Evolutionary conservation across 2,797 vertebrate species (phyloP).

Genomic region (Crenichthys baileyi): DNA sequence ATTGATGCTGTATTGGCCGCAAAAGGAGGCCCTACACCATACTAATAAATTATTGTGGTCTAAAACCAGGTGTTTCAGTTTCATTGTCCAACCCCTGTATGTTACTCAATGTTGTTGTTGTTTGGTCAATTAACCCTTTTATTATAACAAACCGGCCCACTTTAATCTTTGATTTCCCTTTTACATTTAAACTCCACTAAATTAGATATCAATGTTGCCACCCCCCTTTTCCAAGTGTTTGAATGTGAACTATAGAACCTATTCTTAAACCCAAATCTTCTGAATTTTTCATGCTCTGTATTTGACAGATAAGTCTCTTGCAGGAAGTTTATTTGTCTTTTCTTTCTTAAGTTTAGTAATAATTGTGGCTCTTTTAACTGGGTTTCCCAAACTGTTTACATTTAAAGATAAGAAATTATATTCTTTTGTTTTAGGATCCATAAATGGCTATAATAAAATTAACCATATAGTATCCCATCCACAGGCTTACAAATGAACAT

Average conservation of each 20-base stretch:
- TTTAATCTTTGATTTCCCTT: slow-evolving; percentile 6
- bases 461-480: neutral
- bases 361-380: too few species aligned
- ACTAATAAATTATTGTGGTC: too few species aligned
- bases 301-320: neutral
- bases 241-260: neutral
- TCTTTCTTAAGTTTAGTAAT: neutral
- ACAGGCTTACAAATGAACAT: neutral
- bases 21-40: too few species aligned
- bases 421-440: neutral
- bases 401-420: neutral
- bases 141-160: neutral
- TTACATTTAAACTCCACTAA: neutral
- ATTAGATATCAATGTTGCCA: neutral
- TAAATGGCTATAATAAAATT: neutral
- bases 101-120: neutral
- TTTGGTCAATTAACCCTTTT: neutral
- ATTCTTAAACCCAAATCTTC: slow-evolving; percentile 1
- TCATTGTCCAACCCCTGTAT: too few species aligned
- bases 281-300: neutral
- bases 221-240: neutral
- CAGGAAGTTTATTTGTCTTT: neutral
- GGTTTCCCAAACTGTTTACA: too few species aligned
- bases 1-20: too few species aligned
- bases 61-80: too few species aligned